phyloP scores from a whole-genome alignment of 2,888 invertebrate genomes.

The Pimpla rufipes region DNA sequence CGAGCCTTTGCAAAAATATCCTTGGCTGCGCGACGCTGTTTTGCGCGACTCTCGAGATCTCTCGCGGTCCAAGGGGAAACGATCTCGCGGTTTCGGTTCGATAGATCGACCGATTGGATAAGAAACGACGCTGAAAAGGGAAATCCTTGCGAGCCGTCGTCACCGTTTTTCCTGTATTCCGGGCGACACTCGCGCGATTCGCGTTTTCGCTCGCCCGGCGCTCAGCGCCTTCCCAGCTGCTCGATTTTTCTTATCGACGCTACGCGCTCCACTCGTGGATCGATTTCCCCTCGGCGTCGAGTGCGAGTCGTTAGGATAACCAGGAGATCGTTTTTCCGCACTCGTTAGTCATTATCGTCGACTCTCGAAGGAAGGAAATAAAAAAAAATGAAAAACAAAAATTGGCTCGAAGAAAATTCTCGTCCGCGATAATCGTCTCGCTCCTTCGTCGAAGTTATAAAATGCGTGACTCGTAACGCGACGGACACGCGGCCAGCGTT shows the following conservation, averaged over 20 bases:
- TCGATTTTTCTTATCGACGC: conserved; percentile 26
- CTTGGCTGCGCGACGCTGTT: conserved; percentile 60
- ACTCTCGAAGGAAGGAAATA: neutral
- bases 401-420: conserved; percentile 1
- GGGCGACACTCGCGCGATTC: conserved; percentile 40
- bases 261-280: conserved; percentile 5
- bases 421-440: conserved; percentile 11
- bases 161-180: conserved; percentile 54
- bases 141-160: conserved; percentile 61
- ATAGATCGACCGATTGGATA: conserved; percentile 61
- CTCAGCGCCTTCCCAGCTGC: conserved; percentile 29
- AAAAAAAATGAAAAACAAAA: too few species aligned
- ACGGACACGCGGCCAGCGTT: conserved; percentile 28
- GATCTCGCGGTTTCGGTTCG: conserved; percentile 67
- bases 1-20: conserved; percentile 59
- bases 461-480: conserved; percentile 53
- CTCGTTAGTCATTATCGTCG: neutral
- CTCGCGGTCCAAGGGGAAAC: conserved; percentile 60
- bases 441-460: conserved; percentile 3
- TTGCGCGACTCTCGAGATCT: conserved; percentile 58
- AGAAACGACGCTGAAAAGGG: conserved; percentile 61
- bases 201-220: conserved; percentile 12
- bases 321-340: conserved; percentile 40
- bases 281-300: conserved; percentile 45
- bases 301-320: conserved; percentile 19